These are phyloP conservation scores for Aphelenchoides besseyi DNA, from an alignment of 1,140 invertebrate species.

Conservation along the genomic window DNA sequence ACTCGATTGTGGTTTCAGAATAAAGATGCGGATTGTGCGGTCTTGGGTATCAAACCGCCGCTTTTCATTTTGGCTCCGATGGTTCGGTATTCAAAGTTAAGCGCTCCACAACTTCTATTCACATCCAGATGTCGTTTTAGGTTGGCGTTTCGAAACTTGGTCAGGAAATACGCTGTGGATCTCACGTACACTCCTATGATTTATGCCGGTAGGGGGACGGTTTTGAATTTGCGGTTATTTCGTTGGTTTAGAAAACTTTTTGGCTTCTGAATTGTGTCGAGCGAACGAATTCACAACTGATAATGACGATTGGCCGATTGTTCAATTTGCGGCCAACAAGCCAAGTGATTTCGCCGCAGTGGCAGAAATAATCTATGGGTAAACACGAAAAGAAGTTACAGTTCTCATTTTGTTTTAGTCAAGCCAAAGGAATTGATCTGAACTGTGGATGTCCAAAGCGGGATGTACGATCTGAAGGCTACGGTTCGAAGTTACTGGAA, in stretches of 20 bases:
- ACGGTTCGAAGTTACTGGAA: conserved; percentile 78
- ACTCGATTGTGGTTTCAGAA: conserved; percentile 36
- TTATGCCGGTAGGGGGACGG: conserved; percentile 45
- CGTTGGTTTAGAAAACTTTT: conserved; percentile 79
- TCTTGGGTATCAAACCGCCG: conserved; percentile 70
- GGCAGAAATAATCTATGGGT: conserved; percentile 78
- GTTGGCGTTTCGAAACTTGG: conserved; percentile 78
- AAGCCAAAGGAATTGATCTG: conserved; percentile 83
- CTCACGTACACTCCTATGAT: conserved; percentile 94
- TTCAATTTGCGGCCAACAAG: conserved; percentile 88
- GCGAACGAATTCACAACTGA: conserved; percentile 82
- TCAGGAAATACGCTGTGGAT: conserved; percentile 80
- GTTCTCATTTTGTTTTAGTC: conserved; percentile 65
- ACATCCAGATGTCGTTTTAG: conserved; percentile 65
- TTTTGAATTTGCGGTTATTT: background rate
- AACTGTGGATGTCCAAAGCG: conserved; percentile 95
- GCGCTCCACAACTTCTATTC: conserved; percentile 32
- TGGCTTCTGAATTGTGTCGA: conserved; percentile 80
- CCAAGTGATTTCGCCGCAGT: conserved; percentile 78
- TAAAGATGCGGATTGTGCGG: conserved; percentile 40
- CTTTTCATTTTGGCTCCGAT: conserved; percentile 85
- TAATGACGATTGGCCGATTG: conserved; percentile 78
- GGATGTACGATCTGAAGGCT: conserved; percentile 79
- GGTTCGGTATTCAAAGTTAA: conserved; percentile 89
- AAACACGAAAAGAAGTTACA: too few relatives aligned